Conservation (phyloP, 2,797 vertebrate species). For the Oreochromis grahami region DNA sequence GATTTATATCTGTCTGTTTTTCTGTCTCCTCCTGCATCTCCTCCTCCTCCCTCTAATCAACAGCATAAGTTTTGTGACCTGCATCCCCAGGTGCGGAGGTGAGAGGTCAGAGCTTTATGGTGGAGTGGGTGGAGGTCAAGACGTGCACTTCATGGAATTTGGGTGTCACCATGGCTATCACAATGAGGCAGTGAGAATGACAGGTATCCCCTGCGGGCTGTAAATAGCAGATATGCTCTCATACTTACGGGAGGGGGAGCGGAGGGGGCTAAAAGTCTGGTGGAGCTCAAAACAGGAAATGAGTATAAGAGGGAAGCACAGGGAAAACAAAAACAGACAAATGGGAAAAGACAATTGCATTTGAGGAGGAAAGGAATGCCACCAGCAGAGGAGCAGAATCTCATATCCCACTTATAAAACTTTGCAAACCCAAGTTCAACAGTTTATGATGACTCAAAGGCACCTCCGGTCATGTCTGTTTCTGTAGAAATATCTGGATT, state of each 20-base stretch:
- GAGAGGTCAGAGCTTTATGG: conserved; percentile 66
- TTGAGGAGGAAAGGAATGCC: conserved; percentile 51
- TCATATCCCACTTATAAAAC: conserved; percentile 25
- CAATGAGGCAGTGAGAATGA: conserved; percentile 62
- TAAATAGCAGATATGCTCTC: conserved; percentile 70
- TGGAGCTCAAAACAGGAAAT: conserved; percentile 76
- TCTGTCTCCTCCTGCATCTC: not conserved
- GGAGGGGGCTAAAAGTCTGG: conserved; percentile 33
- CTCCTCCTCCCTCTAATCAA: conserved; percentile 14
- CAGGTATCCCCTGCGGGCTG: conserved; percentile 71
- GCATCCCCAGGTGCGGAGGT: conserved; percentile 73
- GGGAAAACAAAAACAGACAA: conserved; percentile 73
- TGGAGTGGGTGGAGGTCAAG: conserved; percentile 56
- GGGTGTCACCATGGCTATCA: conserved; percentile 69
- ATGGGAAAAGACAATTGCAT: conserved; percentile 71
- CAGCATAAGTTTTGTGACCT: conserved; percentile 46
- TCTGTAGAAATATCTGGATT: not conserved
- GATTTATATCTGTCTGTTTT: not conserved
- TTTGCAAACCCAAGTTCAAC: not conserved
- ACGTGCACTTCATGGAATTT: conserved; percentile 68
- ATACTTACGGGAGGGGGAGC: conserved; percentile 21
- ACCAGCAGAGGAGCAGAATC: conserved; percentile 41
- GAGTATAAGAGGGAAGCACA: conserved; percentile 51
- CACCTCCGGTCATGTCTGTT: not conserved
- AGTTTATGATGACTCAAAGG: not conserved